Evolutionary conservation across 2,113 vertebrate genomes (phyloP), one percentile per base, ranked within the genome.

Genomic region (Trogon melanurus): DNA sequence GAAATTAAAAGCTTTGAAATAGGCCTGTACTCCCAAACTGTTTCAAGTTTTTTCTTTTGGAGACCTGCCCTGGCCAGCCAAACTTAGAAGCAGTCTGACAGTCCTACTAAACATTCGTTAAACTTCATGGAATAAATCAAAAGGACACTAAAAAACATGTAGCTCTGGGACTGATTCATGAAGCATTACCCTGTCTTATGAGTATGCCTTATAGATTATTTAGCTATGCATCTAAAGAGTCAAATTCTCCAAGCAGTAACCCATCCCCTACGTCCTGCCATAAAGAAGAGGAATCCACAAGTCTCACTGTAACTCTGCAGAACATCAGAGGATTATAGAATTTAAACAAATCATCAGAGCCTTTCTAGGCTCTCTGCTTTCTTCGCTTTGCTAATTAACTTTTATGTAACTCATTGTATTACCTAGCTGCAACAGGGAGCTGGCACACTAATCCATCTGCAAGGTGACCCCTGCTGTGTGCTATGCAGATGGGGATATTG

Each of bases 351-450:
- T 74, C 84, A 84, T 81, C 80, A 75, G 80, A 93, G 80, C 61
- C 80, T 95, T 93, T 89, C 70, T 60, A 65, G 61, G 61, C 45
- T 87, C 38, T 87, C 61, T 65, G 73, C 86, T 95, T 93, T 95
- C 94, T 97, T 95, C 95, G 93, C 76, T 93, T 93, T 95, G 80
- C 91, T 97, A 96, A 95, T 97, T 93, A 96, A 95, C 91, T 93
- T 97, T 81, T 69, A 64, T 60, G 80, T 72, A 92, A 87, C 89
- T 93, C 80, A 45, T 56, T 93, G 83, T 92, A 71, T 91, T 93
- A 94, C 89, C 93, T 79, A 60, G 76, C 89, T 87, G 76, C 86
- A 92, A 93, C 65, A 65, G 86, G 83, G 84, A 95, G 76, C 84
- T 36, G 45, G 86, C 89, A 85, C 80, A n/a, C 45, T 96, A 95